These are phyloP conservation scores for Onthophagus sagittarius DNA, from an alignment of 2,888 invertebrate species.

Conservation along the genomic window DNA sequence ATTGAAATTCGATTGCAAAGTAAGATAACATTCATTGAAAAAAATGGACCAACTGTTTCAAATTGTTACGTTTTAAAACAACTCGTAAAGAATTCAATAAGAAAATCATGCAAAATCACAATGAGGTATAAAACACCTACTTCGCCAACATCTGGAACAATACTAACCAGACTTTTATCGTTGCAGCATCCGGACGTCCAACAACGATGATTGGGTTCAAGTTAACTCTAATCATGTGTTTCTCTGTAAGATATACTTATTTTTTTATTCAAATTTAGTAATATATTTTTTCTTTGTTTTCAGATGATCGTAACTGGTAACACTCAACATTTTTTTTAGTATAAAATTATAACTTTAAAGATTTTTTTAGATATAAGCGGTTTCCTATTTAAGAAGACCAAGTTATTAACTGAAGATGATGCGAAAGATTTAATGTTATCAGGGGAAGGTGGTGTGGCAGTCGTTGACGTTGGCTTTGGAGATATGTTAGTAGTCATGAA, in stretches of 20 bases:
- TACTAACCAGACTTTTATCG: too few relatives aligned
- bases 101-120: neutral
- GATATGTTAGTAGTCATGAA: neutral
- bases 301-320: neutral
- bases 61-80: too few relatives aligned
- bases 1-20: too few relatives aligned
- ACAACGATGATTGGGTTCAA: neutral
- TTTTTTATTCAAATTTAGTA: neutral
- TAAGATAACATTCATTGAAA: too few relatives aligned
- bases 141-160: too few relatives aligned
- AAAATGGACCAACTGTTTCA: too few relatives aligned
- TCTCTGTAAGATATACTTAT: neutral
- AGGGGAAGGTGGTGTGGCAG: neutral
- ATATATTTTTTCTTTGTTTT: neutral
- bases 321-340: neutral
- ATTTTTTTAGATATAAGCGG: neutral
- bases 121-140: neutral
- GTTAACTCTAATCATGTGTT: neutral
- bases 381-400: neutral
- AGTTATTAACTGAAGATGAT: neutral
- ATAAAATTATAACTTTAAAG: neutral
- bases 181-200: neutral
- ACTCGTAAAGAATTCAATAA: neutral
- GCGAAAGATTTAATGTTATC: neutral
- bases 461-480: constrained; percentile 2